Base-by-base conservation (phyloP, 1,140 invertebrate genomes). In the Habropoda laboriosa region DNA sequence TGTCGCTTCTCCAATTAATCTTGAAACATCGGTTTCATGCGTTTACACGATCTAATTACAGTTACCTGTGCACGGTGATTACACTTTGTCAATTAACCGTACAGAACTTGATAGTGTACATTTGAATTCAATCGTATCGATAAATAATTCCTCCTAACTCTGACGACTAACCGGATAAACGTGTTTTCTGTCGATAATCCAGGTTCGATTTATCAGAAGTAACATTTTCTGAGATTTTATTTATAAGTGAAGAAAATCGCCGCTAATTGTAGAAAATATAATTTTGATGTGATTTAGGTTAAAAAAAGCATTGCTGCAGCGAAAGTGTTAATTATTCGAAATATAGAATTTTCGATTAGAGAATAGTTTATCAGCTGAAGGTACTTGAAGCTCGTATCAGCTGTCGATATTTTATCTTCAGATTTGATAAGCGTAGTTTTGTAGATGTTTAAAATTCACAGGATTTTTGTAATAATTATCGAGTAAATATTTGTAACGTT, bases 1-100 rank as follows among this genome's bases (percentile, higher is more conserved):
- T 38, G 1, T n/a, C 38, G 61, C 13, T 64, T 42, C 57, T 47
- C 30, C 13, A 38, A 64, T 63, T 74, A 64, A 74, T 74, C 45
- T 51, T n/a, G 18, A 4, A 24, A 5, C 16, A 35, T 21, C 8
- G 35, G 3, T 10, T 61, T 13, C 16, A 4, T 49, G 21, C 16
- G n/a, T 40, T 40, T 64, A 16, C 58, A 40, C 8, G 18, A 27
- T 30, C 18, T 42, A 72, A 72, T 72, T 58, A 57, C 18, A 55
- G n/a, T 40, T 40, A 55, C 6, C n/a, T n/a, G 10, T 6, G 2
- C 16, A 6, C 32, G 10, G 18, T 18, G 49, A 51, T 49, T 73
- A 4, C 57, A 27, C 8, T n/a, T 24, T 35, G 21, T 6, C 3
- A 1, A 45, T 60, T 47, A 47, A n/a, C n/a, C n/a, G n/a, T n/a